Percentiles rank a stretch among this genome's conserved stretches.
These are phyloP conservation scores for Siphamia tubifer DNA, from an alignment of 2,113 vertebrate genomes.

Conservation along the genomic window DNA sequence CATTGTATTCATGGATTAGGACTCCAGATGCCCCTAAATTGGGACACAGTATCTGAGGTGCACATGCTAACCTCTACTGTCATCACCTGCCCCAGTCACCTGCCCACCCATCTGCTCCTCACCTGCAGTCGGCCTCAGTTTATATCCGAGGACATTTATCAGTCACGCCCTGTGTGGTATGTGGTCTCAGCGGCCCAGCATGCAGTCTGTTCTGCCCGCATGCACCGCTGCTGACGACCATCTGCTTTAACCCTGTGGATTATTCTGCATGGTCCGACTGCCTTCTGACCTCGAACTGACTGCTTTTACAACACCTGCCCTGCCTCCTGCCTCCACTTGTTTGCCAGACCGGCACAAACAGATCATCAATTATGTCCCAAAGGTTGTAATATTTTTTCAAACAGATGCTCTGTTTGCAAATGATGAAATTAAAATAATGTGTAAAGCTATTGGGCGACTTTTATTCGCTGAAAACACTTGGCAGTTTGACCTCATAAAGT, in stretches of 20 bases:
- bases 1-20: too few relatives aligned
- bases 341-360: background rate
- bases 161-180: background rate
- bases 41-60: background rate
- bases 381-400: background rate
- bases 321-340: background rate
- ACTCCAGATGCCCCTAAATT: background rate
- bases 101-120: conserved; percentile 40
- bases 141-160: conserved; percentile 6
- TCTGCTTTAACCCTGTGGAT: background rate
- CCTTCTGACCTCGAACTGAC: background rate
- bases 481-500: too few relatives aligned
- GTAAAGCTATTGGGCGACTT: too few relatives aligned
- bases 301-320: background rate
- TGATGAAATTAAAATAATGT: too few relatives aligned
- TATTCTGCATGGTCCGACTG: background rate
- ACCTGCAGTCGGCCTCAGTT: background rate
- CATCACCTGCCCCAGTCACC: conserved; percentile 4
- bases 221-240: background rate
- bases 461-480: too few relatives aligned
- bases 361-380: background rate
- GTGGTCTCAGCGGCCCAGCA: background rate
- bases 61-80: background rate
- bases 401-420: too few relatives aligned
- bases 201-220: background rate